These are phyloP conservation scores for Dysidea cf. avara DNA, from an alignment of 37 sponge, comb jelly and placozoan genomes.

Conservation along the genomic window DNA sequence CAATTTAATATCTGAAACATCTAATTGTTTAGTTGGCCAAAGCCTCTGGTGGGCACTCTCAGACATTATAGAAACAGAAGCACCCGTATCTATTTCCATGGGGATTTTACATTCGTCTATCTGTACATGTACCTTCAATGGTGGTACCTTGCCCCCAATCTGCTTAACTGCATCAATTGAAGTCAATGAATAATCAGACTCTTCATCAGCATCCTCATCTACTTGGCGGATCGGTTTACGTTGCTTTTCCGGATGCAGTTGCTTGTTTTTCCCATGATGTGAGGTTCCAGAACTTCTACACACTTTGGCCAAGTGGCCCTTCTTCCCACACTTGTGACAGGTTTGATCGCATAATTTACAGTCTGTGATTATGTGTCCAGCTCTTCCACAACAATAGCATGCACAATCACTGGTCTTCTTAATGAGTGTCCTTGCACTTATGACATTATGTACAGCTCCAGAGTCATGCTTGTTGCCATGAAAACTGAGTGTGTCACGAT, in stretches of 20 bases:
- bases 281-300: neutral
- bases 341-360: neutral
- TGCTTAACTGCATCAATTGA: too few species aligned
- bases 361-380: neutral
- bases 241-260: too few species aligned
- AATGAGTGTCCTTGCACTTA: too few species aligned
- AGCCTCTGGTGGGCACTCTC: neutral
- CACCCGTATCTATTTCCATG: conserved; percentile 11
- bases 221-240: too few species aligned
- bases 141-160: neutral
- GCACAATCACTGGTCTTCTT: too few species aligned
- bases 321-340: conserved; percentile 6
- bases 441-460: too few species aligned
- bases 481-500: too few species aligned
- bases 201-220: too few species aligned
- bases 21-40: neutral
- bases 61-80: neutral
- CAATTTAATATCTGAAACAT: neutral
- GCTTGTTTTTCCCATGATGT: neutral
- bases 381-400: conserved; percentile 8
- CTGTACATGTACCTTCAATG: neutral
- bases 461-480: too few species aligned
- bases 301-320: conserved; percentile 10
- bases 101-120: neutral
- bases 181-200: too few species aligned